These are phyloP conservation scores for Rhinoderma darwinii DNA, from an alignment of 2,113 vertebrate species.

Conservation along the genomic window DNA sequence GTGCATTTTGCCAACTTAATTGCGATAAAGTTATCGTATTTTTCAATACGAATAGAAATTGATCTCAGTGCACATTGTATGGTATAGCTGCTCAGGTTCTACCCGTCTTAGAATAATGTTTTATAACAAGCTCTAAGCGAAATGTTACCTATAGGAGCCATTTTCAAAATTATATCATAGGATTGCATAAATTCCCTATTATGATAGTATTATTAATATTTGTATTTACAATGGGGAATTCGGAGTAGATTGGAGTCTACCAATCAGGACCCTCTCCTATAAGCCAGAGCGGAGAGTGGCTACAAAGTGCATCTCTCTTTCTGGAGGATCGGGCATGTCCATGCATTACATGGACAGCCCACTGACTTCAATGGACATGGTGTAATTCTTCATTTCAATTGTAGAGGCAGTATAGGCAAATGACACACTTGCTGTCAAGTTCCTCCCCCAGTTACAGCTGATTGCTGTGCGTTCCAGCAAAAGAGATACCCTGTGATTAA, in stretches of 20 bases:
- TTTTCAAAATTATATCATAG: background rate
- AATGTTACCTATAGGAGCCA: background rate
- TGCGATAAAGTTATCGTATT: slow-evolving; percentile 75
- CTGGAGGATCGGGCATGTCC: no score
- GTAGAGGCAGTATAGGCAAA: background rate
- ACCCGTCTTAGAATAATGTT: background rate
- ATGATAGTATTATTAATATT: background rate
- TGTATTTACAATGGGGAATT: background rate
- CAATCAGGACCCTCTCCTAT: no score
- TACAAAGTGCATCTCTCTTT: no score
- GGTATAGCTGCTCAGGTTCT: background rate
- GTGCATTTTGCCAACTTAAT: slow-evolving; percentile 55
- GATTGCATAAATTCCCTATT: background rate
- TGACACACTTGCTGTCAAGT: no score
- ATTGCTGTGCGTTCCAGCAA: no score
- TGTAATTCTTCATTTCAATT: background rate
- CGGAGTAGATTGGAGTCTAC: no score
- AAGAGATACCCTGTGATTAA: no score
- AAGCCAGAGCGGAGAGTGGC: no score
- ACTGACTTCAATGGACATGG: background rate
- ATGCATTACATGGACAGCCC: no score
- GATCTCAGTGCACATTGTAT: background rate
- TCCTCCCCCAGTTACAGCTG: no score
- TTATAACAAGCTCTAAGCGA: no score
- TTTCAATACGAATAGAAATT: slow-evolving; percentile 64